Evolutionary conservation across 2,888 invertebrate genomes (phyloP), one percentile per base, ranked within the genome.

Genomic region (Nemoura dubitans): DNA sequence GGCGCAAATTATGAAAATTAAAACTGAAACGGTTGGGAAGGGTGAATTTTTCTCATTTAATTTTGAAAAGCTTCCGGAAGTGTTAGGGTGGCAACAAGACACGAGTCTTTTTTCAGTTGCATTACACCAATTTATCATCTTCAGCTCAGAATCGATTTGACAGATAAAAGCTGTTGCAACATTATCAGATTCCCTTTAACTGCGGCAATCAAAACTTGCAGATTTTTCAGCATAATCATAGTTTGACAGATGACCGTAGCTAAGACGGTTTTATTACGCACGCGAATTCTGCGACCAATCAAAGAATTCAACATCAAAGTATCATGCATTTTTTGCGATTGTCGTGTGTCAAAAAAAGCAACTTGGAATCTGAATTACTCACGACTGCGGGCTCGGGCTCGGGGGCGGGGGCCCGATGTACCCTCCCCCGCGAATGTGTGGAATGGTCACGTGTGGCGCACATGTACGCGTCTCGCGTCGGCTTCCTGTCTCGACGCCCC

Each of bases 401-500:
- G 16, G 59, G 3, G 36, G 59, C 59, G 59, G 59, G 59, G 59
- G 6, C 1, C 21, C 59, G 10, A 7, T 21, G 59, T 21, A 21
- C 59, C 81, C 81, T 81, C 81, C 29, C 81, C 29, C 10, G 36
- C 76, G 59, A 21, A 59, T 3, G 28, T 5, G 3, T 27, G 5
- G 7, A 25, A 3, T 25, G 26, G 21, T 26, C 84, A 84, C 84
- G 84, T 84, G 84, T 28, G 76, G 5, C 7, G 27, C 84, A 84
- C 84, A 84, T 84, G 84, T 84, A 3, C 1, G 26, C n/a, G 42
- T 84, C 76, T 59, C 27, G 84, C 59, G 84, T 6, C 59, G n/a
- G 29, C 27, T 84, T 84, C 84, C 84, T 84, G 84, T 84, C 76
- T 42, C 16, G 26, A 36, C 36, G 29, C n/a, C 27, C 78, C 78